Evolutionary conservation across 2,113 vertebrate species (phyloP), one percentile per base, ranked within the genome.

Genomic region (Gavia stellata): DNA sequence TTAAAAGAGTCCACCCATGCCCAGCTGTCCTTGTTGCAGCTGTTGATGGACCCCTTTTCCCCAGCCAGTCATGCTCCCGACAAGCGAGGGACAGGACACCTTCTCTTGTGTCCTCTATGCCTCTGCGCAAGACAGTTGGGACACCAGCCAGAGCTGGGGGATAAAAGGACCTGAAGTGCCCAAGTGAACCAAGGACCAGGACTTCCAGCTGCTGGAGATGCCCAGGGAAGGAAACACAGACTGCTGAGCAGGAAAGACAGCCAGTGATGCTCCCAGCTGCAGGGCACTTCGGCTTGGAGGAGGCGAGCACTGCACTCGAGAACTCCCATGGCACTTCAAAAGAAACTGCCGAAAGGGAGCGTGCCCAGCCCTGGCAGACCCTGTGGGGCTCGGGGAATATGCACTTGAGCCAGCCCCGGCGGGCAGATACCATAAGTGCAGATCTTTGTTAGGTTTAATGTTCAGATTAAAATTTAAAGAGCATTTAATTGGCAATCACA

Each of bases 401-500:
- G 2, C 3, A 10, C 11, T 36, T n/a, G 52, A 59, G 58, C 23
- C 8, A 12, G 5, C 18, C 42, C 53, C 66, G 52, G 29, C 1
- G 1, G 33, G 45, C 38, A 77, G 67, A 81, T 56, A 56, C 50
- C 1, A 0, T 34, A n/a, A 90, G 67, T 56, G 13, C 56, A 85
- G 67, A 33, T 49, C 61, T 45, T 71, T 66, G 44, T 82, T 45
- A 72, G 52, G 16, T 81, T 96, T 81, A 70, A 72, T 61, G 72
- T 44, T 66, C 63, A 85, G 26, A 77, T 96, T 91, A 94, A 90
- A 94, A 88, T 94, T 96, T 97, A 92, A 94, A 73, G 38, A 93
- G 91, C 83, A 79, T 96, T 97, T 97, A 96, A 96, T 96, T 95
- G 95, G 44, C 59, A 80, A 33, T 79, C 47, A 38, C 78, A 84